These are phyloP conservation scores for Augiades crinisus DNA, from an alignment of 2,888 invertebrate genomes.

Conservation along the genomic window DNA sequence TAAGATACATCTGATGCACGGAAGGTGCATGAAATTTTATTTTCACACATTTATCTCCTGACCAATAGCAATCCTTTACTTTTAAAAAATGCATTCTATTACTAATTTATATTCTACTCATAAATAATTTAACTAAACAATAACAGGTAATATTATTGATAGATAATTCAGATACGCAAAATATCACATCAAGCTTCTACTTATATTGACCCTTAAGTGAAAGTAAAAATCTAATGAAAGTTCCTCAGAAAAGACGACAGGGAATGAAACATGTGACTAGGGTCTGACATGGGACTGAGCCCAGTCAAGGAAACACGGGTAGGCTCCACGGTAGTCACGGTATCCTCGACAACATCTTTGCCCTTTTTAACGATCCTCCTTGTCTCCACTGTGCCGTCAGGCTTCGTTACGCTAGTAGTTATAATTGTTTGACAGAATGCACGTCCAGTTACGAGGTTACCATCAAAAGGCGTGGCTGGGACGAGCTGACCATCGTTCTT, in stretches of 20 bases:
- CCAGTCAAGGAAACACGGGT: slow-evolving; percentile 39
- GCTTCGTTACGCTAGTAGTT: slow-evolving; percentile 66
- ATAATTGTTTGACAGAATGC: slow-evolving; percentile 70
- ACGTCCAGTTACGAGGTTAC: slow-evolving; percentile 54
- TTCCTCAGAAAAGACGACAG: slow-evolving; percentile 60
- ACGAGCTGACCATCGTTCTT: slow-evolving; percentile 45
- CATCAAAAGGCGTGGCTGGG: slow-evolving; percentile 46
- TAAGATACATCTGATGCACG: too few species aligned
- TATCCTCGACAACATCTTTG: slow-evolving; percentile 61
- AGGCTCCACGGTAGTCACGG: slow-evolving; percentile 41
- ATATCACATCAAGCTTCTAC: slow-evolving; percentile 29
- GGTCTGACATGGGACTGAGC: slow-evolving; percentile 45
- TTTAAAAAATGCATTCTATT: too few species aligned
- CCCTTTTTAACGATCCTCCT: slow-evolving; percentile 66
- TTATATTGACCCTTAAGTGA: not conserved
- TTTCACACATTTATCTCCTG: too few species aligned
- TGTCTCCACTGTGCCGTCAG: slow-evolving; percentile 69
- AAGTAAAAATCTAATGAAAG: slow-evolving; percentile 47
- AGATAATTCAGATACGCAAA: not conserved
- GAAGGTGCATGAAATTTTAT: too few species aligned
- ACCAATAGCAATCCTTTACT: too few species aligned
- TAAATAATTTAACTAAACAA: too few species aligned
- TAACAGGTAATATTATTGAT: not conserved
- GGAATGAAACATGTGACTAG: slow-evolving; percentile 54
- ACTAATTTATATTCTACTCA: too few species aligned